Evolutionary conservation across 2,888 invertebrate species (phyloP), one percentile per base, ranked within the genome.

Genomic region (Leptopilina syphax): DNA sequence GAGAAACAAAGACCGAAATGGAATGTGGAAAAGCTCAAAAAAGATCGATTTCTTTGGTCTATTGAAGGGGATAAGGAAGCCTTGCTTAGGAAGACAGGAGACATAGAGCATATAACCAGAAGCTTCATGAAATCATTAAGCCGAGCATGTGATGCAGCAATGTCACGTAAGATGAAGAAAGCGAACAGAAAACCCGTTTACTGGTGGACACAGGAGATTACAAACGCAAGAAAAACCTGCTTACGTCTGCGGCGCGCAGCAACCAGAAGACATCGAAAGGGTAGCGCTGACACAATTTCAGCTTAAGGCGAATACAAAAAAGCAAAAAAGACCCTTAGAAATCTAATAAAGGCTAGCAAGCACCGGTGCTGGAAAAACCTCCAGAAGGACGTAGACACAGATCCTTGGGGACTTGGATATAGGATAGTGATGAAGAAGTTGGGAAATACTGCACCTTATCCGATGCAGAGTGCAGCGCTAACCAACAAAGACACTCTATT

Each of bases 171-270:
- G 9, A 44, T 7, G 13, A 54, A 13, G 54, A 54, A 9, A 54
- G 12, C 0, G 8, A 6, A 7, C 24, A 80, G 76, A 60, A 80
- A 68, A 41, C 81, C 84, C 24, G 83, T 81, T 5, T 83, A 85
- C 78, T 85, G 85, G 85, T 85, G 86, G 86, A 84, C 79, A 34
- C 78, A 80, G 12, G 83, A 85, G 47, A 86, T 85, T 34, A 82
- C 84, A n/a, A 83, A 82, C 8, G 81, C 85, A 18, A 57, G 85
- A 4, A 82, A 65, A 65, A 65, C 1, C 10, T 85, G 84, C 76
- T 82, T 18, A 60, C 77, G 63, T 34, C 13, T 50, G 0, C 18
- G 84, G 65, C 77, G 84, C 76, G 34, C 47, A 5, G 84, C 79
- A 1, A 78, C 81, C 54, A 77, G 83, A 47, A 80, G 76, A 10